Evolutionary conservation across 2,797 vertebrate genomes (phyloP).

Genomic region (Sebastes goodei): DNA sequence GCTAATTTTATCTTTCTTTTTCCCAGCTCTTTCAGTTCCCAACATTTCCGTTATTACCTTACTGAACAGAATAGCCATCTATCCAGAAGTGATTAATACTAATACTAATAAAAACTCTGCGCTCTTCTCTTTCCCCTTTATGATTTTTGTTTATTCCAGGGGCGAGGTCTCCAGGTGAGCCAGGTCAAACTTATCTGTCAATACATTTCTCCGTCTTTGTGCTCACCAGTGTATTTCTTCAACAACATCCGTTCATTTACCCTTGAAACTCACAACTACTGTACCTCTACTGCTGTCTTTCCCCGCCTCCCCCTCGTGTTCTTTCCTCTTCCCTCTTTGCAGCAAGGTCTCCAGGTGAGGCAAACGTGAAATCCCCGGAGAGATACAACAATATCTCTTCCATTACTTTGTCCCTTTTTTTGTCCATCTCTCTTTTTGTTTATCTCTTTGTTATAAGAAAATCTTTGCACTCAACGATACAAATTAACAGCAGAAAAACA

Average conservation of each 20-base stretch:
- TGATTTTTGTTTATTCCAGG: slow-evolving; percentile 64
- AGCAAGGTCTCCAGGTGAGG: slow-evolving; percentile 82
- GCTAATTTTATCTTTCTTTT: slow-evolving; percentile 37
- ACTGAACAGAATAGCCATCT: slow-evolving; percentile 29
- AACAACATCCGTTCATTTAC: slow-evolving; percentile 23
- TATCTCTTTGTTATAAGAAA: not conserved
- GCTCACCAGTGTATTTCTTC: slow-evolving; percentile 32
- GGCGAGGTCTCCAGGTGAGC: slow-evolving; percentile 84
- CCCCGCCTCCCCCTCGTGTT: slow-evolving; percentile 1
- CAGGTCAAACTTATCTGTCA: slow-evolving; percentile 63
- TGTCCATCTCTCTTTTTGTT: not conserved
- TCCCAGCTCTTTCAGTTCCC: slow-evolving; percentile 8
- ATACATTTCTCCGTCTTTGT: slow-evolving; percentile 7
- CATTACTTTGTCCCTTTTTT: not conserved
- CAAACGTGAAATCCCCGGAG: slow-evolving; percentile 62
- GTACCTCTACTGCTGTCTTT: not conserved
- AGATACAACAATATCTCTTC: slow-evolving; percentile 51
- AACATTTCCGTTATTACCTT: slow-evolving; percentile 31
- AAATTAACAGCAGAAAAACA: slow-evolving; percentile 56
- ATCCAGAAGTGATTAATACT: slow-evolving; percentile 19
- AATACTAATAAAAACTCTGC: slow-evolving; percentile 18
- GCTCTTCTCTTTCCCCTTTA: slow-evolving; percentile 54
- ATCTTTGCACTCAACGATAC: slow-evolving; percentile 2
- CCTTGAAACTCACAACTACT: slow-evolving; percentile 9
- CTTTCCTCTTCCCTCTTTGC: slow-evolving; percentile 51